Evolutionary conservation across 37 sponge, comb jelly and placozoan genomes (phyloP).

Genomic region (Geodia barretti): DNA sequence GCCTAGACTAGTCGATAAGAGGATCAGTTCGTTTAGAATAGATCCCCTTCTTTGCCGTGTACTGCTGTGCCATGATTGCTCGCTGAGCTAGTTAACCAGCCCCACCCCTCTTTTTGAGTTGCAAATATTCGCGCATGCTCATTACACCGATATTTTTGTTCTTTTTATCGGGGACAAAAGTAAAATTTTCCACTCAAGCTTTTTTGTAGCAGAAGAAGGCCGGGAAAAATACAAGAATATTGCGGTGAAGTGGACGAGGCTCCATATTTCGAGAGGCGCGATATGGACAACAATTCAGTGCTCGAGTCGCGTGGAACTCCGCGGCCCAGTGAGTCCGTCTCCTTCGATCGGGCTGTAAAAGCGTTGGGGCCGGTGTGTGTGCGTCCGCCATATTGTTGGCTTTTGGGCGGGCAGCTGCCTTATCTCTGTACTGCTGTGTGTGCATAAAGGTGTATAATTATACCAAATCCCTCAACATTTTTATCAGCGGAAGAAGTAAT

Average conservation of each 20-base stretch:
- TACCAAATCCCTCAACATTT: too few species aligned
- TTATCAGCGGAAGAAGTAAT: too few species aligned
- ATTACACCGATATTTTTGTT: slow-evolving; percentile 16
- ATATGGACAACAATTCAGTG: background rate
- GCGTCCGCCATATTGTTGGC: too few species aligned
- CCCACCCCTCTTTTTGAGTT: slow-evolving; percentile 6
- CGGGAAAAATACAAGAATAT: background rate
- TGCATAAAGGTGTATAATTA: too few species aligned
- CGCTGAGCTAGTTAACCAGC: background rate
- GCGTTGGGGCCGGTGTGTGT: too few species aligned
- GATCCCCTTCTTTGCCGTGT: slow-evolving; percentile 25
- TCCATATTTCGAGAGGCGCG: too few species aligned
- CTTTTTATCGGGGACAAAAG: background rate
- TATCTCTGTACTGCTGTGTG: too few species aligned
- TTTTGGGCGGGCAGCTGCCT: too few species aligned
- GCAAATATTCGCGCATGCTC: slow-evolving; percentile 15
- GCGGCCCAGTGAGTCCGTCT: background rate
- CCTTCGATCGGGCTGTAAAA: too few species aligned
- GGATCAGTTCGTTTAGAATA: slow-evolving; percentile 41
- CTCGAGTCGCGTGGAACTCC: background rate
- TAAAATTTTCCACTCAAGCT: slow-evolving; percentile 1
- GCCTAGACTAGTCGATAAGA: slow-evolving; percentile 46
- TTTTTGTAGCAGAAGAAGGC: background rate
- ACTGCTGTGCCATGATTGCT: slow-evolving; percentile 4
- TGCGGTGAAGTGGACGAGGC: too few species aligned